Evolutionary conservation across 2,797 vertebrate species (phyloP), one percentile per base, ranked within the genome.

Genomic region (Enteromius anoplus): DNA sequence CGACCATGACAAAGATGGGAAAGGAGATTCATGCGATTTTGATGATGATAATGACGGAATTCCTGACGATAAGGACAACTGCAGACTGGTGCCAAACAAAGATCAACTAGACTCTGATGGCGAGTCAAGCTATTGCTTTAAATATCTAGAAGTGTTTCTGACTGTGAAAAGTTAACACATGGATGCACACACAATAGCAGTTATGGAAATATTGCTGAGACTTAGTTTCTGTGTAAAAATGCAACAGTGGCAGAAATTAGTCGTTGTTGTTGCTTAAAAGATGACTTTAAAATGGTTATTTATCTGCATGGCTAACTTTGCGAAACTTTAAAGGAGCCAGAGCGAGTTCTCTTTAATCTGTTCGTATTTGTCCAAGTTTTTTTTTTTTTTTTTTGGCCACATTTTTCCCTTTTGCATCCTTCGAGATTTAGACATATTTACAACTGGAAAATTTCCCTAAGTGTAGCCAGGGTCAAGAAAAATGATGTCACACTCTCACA

Each of bases 21-120:
- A 95, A 93, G 98, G 98, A 0, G 98, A 99, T 5, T 97, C 96
- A 26, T 99, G 98, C 10, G 98, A 99, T 91, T 91, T 95, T 0
- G 98, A 99, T 0, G 98, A 99, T 1, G 98, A 99, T 90, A 94
- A 98, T 0, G 98, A 99, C 0, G 97, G 98, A 1, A 80, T 99
- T 58, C 97, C 97, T 1, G 98, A 99, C 0, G 97, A 98, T 82
- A 97, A 93, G 87, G 98, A 99, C 92, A 99, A 99, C 92, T 99
- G 98, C 90, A 94, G 98, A 77, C 95, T 99, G 6, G 97, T 97
- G 7, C 94, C 94, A 89, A 99, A 99, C 79, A 92, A 93, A 55
- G 96, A 93, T 82, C 98, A 99, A 89, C 87, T 96, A 85, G 97
- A 99, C 87, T 88, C 93, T 6, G 96, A 98, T 4, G 97, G 98